A percentile compares a stretch with the other conserved stretches of the same genome.
phyloP scores from a whole-genome alignment of 2,888 invertebrate genomes.

The Drosophila hamatofila region DNA sequence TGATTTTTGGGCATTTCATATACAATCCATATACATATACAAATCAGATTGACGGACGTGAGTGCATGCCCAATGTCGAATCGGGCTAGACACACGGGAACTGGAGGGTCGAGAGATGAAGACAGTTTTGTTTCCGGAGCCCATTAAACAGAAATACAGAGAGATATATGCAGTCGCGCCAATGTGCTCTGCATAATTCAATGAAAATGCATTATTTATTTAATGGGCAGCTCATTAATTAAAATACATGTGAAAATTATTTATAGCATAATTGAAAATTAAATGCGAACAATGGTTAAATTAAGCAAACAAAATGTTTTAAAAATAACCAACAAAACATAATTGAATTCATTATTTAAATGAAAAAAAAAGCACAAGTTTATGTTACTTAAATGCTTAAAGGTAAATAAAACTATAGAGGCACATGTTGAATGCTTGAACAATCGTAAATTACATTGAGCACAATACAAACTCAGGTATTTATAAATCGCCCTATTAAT shows the following conservation, averaged over 20 bases:
- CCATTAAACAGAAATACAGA: neutral
- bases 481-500: constrained; percentile 28
- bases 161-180: neutral
- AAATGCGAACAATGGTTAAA: constrained; percentile 37
- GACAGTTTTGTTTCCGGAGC: constrained; percentile 20
- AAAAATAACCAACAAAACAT: constrained; percentile 1
- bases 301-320: constrained; percentile 27
- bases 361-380: neutral
- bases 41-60: constrained; percentile 59
- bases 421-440: constrained; percentile 9
- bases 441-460: constrained; percentile 22
- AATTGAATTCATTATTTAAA: neutral
- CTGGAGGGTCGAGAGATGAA: neutral
- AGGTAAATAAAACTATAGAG: constrained; percentile 8
- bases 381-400: neutral
- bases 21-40: constrained; percentile 16
- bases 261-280: constrained; percentile 56
- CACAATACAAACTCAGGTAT: constrained; percentile 2
- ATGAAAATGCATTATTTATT: constrained; percentile 62
- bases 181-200: constrained; percentile 17
- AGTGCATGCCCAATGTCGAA: constrained; percentile 15
- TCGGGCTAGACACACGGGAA: neutral
- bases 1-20: constrained; percentile 44
- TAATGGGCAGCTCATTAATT: constrained; percentile 59
- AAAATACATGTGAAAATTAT: constrained; percentile 54